phyloP scores from a whole-genome alignment of 2,888 invertebrate genomes.

The Mimas tiliae region DNA sequence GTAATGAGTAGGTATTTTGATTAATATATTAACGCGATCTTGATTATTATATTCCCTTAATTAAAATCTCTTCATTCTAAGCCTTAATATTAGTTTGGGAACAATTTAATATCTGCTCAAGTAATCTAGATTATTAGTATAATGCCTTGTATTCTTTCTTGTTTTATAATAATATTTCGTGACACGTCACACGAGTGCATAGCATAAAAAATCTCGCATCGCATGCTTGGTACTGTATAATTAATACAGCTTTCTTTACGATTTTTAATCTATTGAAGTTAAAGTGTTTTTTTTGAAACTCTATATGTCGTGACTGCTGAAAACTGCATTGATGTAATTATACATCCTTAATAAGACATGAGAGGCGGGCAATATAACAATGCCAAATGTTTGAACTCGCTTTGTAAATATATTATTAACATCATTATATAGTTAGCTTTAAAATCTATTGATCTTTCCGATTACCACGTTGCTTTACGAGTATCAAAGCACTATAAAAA shows the following conservation, averaged over 20 bases:
- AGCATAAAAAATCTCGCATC: neutral
- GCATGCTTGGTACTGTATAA: constrained; percentile 11
- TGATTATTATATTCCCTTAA: neutral
- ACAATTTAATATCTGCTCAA: neutral
- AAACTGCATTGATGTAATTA: neutral
- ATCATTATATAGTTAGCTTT: neutral
- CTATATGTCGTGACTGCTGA: constrained; percentile 7
- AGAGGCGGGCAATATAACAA: neutral
- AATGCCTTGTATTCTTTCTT: constrained; percentile 10
- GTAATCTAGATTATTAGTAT: neutral
- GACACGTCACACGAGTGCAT: neutral
- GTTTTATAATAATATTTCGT: neutral
- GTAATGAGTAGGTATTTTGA: constrained; percentile 11
- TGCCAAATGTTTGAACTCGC: neutral
- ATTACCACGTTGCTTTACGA: too few relatives aligned
- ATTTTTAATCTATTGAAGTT: neutral
- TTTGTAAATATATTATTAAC: neutral
- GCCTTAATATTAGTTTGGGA: neutral
- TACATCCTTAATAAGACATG: neutral
- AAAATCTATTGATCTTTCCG: too few relatives aligned
- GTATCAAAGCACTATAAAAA: too few relatives aligned
- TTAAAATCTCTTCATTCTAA: neutral
- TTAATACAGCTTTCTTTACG: neutral
- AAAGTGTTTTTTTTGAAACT: neutral
- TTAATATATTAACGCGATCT: constrained; percentile 7